These are phyloP conservation scores for Neodon shergylaensis DNA, from an alignment of 2,113 vertebrate genomes.

Conservation along the genomic window DNA sequence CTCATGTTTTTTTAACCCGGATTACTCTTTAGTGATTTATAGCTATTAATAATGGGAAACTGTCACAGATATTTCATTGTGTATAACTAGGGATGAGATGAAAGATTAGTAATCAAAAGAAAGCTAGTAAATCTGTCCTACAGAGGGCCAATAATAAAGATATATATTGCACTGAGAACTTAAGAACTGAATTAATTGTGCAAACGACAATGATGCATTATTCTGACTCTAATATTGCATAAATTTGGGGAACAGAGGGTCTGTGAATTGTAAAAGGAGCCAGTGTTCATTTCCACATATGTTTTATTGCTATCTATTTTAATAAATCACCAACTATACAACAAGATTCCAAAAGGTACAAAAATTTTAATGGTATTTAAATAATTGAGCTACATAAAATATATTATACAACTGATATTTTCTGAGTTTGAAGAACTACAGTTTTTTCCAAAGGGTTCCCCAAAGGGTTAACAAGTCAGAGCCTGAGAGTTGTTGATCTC, in stretches of 20 bases:
- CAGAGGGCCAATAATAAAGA: not conserved
- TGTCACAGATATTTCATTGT: not conserved
- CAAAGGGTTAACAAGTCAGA: not conserved
- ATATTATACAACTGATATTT: not conserved
- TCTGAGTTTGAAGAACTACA: too few relatives aligned
- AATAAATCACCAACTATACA: not conserved
- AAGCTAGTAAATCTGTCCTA: constrained; percentile 7
- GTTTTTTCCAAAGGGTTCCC: too few relatives aligned
- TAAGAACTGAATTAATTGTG: not conserved
- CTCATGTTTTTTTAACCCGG: not conserved
- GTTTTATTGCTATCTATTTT: not conserved
- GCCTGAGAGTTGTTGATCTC: not conserved
- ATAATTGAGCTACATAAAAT: not conserved
- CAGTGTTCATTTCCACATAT: not conserved
- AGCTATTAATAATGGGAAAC: constrained; percentile 22
- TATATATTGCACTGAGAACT: not conserved
- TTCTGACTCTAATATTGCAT: not conserved
- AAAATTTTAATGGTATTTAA: too few relatives aligned
- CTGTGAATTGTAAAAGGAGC: not conserved
- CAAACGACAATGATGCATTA: constrained; percentile 5
- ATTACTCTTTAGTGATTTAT: constrained; percentile 44
- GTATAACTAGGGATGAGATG: not conserved
- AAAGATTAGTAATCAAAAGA: constrained; percentile 47
- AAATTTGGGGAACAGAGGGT: not conserved
- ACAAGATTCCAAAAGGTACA: not conserved